Evolutionary conservation across 37 sponge, comb jelly and placozoan genomes (phyloP).

Genomic region (Haliclona indistincta): DNA sequence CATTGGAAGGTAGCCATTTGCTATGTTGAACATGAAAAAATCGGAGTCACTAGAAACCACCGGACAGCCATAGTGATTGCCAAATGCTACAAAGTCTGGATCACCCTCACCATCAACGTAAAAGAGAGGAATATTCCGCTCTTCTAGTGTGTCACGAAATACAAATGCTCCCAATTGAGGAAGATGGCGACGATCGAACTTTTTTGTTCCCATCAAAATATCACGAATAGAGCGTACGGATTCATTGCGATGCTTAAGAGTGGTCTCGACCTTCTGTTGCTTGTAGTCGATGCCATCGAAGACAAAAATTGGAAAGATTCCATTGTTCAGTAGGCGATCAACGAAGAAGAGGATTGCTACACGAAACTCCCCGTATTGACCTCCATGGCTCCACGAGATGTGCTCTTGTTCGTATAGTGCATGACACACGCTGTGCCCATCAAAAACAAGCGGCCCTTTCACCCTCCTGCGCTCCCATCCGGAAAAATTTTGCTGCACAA

Average conservation of each 20-base stretch:
- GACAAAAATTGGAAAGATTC: constrained; percentile 54
- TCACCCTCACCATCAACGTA: constrained; percentile 84
- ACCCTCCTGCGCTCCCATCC: constrained; percentile 23
- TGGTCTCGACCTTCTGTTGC: constrained; percentile 42
- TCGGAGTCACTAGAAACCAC: constrained; percentile 76
- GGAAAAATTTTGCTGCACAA: background rate
- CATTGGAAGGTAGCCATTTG: constrained; percentile 65
- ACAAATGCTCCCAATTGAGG: constrained; percentile 38
- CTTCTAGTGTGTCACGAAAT: constrained; percentile 28
- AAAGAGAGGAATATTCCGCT: constrained; percentile 27
- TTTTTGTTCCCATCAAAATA: too few species aligned
- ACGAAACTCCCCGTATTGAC: constrained; percentile 61
- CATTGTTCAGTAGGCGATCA: constrained; percentile 13
- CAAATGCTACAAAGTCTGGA: constrained; percentile 39
- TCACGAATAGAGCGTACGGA: background rate
- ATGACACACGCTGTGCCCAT: constrained; percentile 62
- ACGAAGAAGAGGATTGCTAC: constrained; percentile 26
- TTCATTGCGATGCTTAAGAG: constrained; percentile 8
- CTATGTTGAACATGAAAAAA: constrained; percentile 70
- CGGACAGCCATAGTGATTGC: constrained; percentile 57
- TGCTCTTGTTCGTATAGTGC: background rate
- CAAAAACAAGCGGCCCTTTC: constrained; percentile 44
- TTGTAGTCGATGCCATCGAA: constrained; percentile 75
- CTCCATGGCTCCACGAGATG: constrained; percentile 55
- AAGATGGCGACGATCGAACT: background rate